phyloP scores from a whole-genome alignment of 2,113 vertebrate genomes.

The Archocentrus centrarchus region DNA sequence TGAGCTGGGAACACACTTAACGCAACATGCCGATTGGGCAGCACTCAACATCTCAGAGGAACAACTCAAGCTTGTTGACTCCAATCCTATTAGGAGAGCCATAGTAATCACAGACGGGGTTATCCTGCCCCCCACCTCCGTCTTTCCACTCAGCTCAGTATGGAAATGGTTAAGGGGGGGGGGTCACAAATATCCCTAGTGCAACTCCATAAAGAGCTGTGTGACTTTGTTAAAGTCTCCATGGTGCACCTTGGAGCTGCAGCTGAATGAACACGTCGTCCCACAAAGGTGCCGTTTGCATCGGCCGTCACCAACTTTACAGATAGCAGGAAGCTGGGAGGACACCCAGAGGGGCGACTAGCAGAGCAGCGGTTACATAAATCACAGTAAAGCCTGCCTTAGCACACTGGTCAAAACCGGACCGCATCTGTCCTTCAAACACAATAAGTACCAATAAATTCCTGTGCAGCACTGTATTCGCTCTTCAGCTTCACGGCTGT shows the following conservation, averaged over 20 bases:
- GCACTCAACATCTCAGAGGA: constrained; percentile 58
- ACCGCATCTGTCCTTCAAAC: constrained; percentile 57
- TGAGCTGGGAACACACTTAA: constrained; percentile 42
- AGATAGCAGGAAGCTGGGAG: constrained; percentile 52
- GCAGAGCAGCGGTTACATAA: constrained; percentile 39
- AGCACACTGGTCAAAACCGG: constrained; percentile 46
- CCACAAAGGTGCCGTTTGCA: constrained; percentile 57
- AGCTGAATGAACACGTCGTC: constrained; percentile 67
- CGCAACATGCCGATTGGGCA: constrained; percentile 55
- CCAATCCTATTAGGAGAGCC: constrained; percentile 79
- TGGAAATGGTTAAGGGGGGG: constrained; percentile 62
- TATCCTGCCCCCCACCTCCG: constrained; percentile 41
- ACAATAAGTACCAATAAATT: constrained; percentile 72
- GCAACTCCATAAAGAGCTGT: constrained; percentile 5
- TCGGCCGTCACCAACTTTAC: constrained; percentile 42
- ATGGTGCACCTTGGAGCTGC: constrained; percentile 37
- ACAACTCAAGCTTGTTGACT: constrained; percentile 75
- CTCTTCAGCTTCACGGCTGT: constrained; percentile 58
- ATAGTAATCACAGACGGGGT: constrained; percentile 70
- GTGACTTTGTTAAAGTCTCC: constrained; percentile 47
- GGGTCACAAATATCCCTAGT: constrained; percentile 28
- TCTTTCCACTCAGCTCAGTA: constrained; percentile 38
- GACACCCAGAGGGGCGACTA: constrained; percentile 49
- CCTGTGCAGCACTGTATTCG: constrained; percentile 63
- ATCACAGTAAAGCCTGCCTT: constrained; percentile 47